These are phyloP conservation scores for Cerastis rubricosa DNA, from an alignment of 2,888 invertebrate genomes.

Conservation along the genomic window DNA sequence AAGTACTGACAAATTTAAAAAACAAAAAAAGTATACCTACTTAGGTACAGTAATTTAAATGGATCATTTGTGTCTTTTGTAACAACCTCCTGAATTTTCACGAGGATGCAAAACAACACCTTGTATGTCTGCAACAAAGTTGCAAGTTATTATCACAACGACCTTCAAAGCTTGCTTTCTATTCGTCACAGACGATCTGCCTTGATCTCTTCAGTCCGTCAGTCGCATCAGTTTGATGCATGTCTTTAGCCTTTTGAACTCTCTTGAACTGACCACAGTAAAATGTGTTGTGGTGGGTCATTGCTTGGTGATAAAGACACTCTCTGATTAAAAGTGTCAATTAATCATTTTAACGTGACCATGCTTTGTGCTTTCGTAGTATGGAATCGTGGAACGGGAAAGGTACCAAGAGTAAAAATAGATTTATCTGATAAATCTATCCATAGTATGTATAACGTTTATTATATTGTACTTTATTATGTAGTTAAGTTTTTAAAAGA, in stretches of 20 bases:
- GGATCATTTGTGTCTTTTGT: no score
- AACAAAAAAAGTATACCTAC: no score
- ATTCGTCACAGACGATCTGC: conserved; percentile 20
- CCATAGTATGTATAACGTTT: no score
- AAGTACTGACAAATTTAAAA: no score
- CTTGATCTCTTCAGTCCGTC: conserved; percentile 37
- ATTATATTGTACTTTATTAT: no score
- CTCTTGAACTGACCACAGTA: conserved; percentile 28
- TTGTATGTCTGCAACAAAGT: conserved; percentile 6
- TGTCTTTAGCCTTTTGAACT: conserved; percentile 25
- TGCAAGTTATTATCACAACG: conserved; percentile 3
- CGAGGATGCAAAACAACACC: no score
- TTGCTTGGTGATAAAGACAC: conserved; percentile 13
- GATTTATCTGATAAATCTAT: no score
- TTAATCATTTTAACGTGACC: not conserved
- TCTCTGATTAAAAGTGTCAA: not conserved
- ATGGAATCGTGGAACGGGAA: no score
- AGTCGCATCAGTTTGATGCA: not conserved
- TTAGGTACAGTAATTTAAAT: no score
- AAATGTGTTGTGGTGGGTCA: conserved; percentile 12
- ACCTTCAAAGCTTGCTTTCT: not conserved
- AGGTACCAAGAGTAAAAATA: not conserved
- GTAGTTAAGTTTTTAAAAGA: no score
- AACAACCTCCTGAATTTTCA: no score
- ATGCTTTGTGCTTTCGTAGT: not conserved